Evolutionary conservation across 1,140 invertebrate genomes (phyloP), one percentile per base, ranked within the genome.

Genomic region (Leptinotarsa texana): DNA sequence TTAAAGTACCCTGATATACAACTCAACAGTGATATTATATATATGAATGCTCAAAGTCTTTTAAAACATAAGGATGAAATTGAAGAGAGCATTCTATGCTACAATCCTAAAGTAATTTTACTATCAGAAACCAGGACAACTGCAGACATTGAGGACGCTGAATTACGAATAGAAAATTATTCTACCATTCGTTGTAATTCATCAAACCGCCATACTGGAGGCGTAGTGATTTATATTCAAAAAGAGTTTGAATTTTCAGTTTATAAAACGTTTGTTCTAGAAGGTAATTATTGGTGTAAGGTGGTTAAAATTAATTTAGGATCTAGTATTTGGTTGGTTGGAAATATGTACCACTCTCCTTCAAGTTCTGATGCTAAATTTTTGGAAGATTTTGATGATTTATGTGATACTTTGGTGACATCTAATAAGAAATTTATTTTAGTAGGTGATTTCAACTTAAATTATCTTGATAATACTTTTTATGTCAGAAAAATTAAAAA

Each of bases 371-470:
- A 51, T 51, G 49, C 63, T 22, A 21, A n/a, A 65, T 65, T 65
- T 18, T 65, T 65, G 18, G 63, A 65, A 17, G 18, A 65, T 27
- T 65, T 65, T 65, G 63, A 65, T 13, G 18, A 65, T 21, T 17
- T 65, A 13, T 65, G 63, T 65, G 63, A 65, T 65, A 27, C 18
- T 65, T 27, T 65, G 24, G 13, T 65, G 13, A 22, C 13, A 13
- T 22, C 21, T 13, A 65, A 65, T 13, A 13, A 17, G 13, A 18
- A 21, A 13, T 65, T 13, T 24, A 63, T 63, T 18, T 13, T 24
- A 63, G 63, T 63, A 63, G 63, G 63, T 24, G 63, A 63, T 18
- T 65, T 65, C 63, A 27, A 65, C 18, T 18, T 65, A 4, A 65
- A 65, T 18, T 65, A n/a, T 18, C 49, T 51, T n/a, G 17, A n/a